Evolutionary conservation across 2,113 vertebrate species (phyloP).

Genomic region (Junco hyemalis): DNA sequence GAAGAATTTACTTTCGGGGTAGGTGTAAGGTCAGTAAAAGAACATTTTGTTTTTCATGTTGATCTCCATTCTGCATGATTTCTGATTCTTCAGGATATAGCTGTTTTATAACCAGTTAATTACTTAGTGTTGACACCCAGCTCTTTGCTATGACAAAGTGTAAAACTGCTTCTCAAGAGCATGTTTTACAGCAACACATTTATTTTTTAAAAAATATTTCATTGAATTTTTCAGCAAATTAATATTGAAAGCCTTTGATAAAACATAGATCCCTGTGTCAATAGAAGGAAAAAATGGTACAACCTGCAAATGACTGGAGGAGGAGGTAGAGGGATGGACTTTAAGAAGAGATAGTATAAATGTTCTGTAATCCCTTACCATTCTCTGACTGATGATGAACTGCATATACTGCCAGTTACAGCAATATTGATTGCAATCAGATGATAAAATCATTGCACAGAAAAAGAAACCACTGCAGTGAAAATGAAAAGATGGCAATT

Average conservation of each 20-base stretch:
- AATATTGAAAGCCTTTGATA: background rate
- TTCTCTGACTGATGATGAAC: conserved; percentile 52
- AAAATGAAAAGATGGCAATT: conserved; percentile 57
- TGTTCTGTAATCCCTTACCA: conserved; percentile 16
- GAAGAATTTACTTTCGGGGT: background rate
- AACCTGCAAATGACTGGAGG: background rate
- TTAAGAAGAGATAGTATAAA: conserved; percentile 7
- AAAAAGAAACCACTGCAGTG: conserved; percentile 44
- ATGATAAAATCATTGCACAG: conserved; percentile 58
- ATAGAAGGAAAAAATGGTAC: background rate
- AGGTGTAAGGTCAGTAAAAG: background rate
- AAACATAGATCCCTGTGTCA: background rate
- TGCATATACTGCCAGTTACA: conserved; percentile 47
- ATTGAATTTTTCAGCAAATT: conserved; percentile 8
- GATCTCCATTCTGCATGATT: background rate
- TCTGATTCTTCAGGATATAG: background rate
- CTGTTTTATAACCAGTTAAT: background rate
- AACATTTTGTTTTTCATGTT: background rate
- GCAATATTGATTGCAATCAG: conserved; percentile 67
- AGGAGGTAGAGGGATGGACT: background rate
- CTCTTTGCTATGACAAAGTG: background rate
- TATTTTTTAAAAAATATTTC: background rate
- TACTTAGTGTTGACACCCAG: background rate
- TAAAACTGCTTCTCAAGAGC: background rate
- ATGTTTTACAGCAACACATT: background rate